phyloP scores from a whole-genome alignment of 2,888 invertebrate genomes.

The Drosophila ezoana region DNA sequence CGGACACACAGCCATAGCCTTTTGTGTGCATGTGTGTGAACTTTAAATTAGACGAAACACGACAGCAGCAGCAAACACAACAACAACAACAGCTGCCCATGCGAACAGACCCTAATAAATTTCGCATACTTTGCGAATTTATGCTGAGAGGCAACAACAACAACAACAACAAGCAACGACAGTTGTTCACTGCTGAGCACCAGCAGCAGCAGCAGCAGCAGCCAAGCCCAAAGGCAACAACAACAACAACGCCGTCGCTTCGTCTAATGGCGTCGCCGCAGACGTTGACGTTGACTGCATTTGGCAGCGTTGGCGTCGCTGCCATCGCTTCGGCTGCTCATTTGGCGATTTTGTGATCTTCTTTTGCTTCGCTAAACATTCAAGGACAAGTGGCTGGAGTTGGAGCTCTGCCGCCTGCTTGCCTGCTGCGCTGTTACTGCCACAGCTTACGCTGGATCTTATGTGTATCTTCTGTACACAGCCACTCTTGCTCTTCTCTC shows the following conservation, averaged over 20 bases:
- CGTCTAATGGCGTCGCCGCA: slow-evolving; percentile 63
- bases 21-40: slow-evolving; percentile 61
- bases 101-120: slow-evolving; percentile 80
- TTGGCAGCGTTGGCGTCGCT: slow-evolving; percentile 54
- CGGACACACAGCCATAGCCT: slow-evolving; percentile 30
- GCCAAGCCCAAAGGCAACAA: slow-evolving; percentile 52
- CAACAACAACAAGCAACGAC: slow-evolving; percentile 51
- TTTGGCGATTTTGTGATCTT: slow-evolving; percentile 63
- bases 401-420: slow-evolving; percentile 26
- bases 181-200: slow-evolving; percentile 63
- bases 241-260: slow-evolving; percentile 33
- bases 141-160: slow-evolving; percentile 69
- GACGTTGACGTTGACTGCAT: slow-evolving; percentile 65
- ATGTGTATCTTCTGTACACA: background rate
- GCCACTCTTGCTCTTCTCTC: slow-evolving; percentile 4
- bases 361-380: slow-evolving; percentile 59
- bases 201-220: slow-evolving; percentile 32
- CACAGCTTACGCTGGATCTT: slow-evolving; percentile 23
- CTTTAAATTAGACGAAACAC: slow-evolving; percentile 81
- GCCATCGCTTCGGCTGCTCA: slow-evolving; percentile 50
- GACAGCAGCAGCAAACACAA: slow-evolving; percentile 50
- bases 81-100: slow-evolving; percentile 57
- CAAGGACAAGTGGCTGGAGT: slow-evolving; percentile 76
- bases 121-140: slow-evolving; percentile 82
- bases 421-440: slow-evolving; percentile 19